phyloP scores from a whole-genome alignment of 2,797 vertebrate genomes.

The Sternotherus odoratus region DNA sequence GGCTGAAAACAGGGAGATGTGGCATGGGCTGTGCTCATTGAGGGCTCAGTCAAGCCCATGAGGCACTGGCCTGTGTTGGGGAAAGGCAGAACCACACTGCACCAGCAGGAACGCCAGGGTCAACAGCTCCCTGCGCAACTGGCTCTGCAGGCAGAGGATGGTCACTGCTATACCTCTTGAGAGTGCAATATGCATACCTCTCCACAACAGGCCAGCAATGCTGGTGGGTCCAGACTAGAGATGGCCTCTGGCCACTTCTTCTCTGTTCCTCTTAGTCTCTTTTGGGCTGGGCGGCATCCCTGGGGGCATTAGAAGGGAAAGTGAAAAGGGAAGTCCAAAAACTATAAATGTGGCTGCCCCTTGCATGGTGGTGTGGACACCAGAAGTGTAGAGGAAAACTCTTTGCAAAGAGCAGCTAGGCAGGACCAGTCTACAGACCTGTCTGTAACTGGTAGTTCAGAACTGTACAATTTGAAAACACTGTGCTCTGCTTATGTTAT shows the following conservation, averaged over 20 bases:
- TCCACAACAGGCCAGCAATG: background rate
- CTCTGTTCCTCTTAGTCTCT: background rate
- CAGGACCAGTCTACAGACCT: background rate
- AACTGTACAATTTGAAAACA: constrained; percentile 7
- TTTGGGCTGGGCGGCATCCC: background rate
- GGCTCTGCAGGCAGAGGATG: background rate
- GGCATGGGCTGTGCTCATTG: background rate
- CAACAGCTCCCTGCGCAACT: background rate
- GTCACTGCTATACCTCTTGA: background rate
- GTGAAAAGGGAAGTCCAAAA: background rate
- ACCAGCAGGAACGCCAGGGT: background rate
- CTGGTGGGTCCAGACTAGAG: background rate
- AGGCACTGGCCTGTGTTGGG: background rate
- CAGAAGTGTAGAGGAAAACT: background rate
- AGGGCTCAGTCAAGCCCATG: background rate
- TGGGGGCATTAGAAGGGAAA: background rate
- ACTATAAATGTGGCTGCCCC: background rate
- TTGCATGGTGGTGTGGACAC: rapidly evolving
- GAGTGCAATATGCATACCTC: too few species aligned
- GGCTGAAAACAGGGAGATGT: background rate
- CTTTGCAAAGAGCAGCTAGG: background rate
- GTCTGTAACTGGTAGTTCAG: background rate
- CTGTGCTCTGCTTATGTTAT: background rate
- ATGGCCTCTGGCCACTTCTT: background rate
- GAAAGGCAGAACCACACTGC: background rate